These are phyloP conservation scores for Mus spicilegus DNA, from an alignment of 2,113 vertebrate species.

Conservation along the genomic window DNA sequence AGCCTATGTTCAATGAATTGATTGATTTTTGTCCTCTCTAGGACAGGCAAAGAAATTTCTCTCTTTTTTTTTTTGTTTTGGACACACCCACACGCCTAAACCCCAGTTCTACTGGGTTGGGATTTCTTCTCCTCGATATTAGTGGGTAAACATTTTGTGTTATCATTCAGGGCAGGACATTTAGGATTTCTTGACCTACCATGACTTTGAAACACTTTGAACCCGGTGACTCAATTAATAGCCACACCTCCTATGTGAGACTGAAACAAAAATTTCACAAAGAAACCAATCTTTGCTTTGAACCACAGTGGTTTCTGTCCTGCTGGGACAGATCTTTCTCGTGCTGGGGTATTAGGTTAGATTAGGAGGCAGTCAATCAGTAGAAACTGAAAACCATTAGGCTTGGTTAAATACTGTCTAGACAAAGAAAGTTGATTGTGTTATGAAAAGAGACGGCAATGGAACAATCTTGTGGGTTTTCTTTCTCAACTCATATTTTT, in stretches of 20 bases:
- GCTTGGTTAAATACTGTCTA: not conserved
- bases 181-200: not conserved
- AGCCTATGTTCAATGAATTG: not conserved
- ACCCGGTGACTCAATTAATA: not conserved
- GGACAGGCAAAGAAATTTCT: not conserved
- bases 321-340: not conserved
- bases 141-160: not conserved
- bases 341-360: not conserved
- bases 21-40: not conserved
- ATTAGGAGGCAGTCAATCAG: not conserved
- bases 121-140: not conserved
- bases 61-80: not conserved
- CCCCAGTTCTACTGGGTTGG: not conserved
- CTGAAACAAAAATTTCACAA: not conserved
- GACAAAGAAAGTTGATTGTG: slow-evolving; percentile 13
- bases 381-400: slow-evolving; percentile 48
- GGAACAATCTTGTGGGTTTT: not conserved
- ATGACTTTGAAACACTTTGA: not conserved
- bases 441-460: slow-evolving; percentile 49
- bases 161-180: not conserved
- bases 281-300: not conserved
- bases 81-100: not conserved
- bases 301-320: not conserved
- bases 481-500: slow-evolving; percentile 29
- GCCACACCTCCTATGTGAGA: not conserved